Base-by-base conservation (phyloP, 2,888 invertebrate species). In the Drosophila kambysellisi region DNA sequence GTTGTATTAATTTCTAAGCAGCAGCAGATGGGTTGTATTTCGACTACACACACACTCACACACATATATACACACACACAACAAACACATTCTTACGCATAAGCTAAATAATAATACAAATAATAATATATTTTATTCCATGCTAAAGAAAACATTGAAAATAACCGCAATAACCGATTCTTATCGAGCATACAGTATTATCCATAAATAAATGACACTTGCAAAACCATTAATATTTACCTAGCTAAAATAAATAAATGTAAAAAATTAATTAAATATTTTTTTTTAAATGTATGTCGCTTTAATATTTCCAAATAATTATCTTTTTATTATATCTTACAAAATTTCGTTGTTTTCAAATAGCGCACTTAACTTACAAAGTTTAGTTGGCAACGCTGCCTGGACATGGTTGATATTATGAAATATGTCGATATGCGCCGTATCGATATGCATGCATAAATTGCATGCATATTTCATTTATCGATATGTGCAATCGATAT, bases 1-100 rank as follows among this genome's bases (percentile, higher is more conserved):
- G 76, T 83, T 90, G 90, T 90, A 81, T 77, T 90, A 83, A 83
- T 65, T 65, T 65, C 58, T 85, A 85, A 85, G 90, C 72, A 75
- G 89, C 72, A 75, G 81, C 75, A 72, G 65, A 83, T 66, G 76
- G 84, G 85, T 85, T 90, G 85, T 85, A 90, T 72, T 88, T 73
- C 74, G 69, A 76, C 80, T 85, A 82, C 30, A 57, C 41, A 56
- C 7, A 57, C 29, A 48, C 17, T 25, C 20, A 29, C 9, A 48
- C 12, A 43, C 70, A 69, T 0, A 15, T 46, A 75, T n/a, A 41
- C 20, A 46, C 20, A 46, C 12, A 20, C 12, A 72, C 72, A 79
- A 79, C 30, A 57, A 30, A 56, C n/a, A 57, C 60, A 79, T 75
- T 65, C 54, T 32, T 68, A 78, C 57, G 65, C 71, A 79, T 82